phyloP scores from a whole-genome alignment of 1,140 invertebrate species.

The Drosophila nikananu region DNA sequence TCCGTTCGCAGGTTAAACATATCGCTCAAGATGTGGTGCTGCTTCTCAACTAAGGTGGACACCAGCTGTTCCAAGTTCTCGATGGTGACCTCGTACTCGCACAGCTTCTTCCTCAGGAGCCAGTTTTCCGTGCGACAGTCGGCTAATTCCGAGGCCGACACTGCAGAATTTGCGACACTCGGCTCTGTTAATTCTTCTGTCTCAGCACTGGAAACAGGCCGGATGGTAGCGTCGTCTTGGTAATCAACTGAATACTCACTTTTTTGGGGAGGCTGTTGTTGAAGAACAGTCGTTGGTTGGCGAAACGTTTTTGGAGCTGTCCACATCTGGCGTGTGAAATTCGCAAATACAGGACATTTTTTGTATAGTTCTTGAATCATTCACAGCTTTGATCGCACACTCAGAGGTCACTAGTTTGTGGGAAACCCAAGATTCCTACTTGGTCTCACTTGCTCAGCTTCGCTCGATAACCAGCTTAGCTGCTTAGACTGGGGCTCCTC shows the following conservation, averaged over 20 bases:
- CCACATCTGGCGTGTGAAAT: conserved; percentile 19
- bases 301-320: neutral
- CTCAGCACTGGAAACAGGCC: conserved; percentile 2
- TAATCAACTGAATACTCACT: conserved; percentile 9
- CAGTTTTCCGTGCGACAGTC: conserved; percentile 66
- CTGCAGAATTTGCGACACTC: neutral
- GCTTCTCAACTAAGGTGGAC: conserved; percentile 65
- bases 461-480: neutral
- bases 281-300: neutral
- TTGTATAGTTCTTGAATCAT: neutral
- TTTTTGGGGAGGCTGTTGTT: neutral
- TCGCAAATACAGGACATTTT: conserved; percentile 74
- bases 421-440: neutral
- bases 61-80: conserved; percentile 69
- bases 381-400: neutral
- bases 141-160: conserved; percentile 62
- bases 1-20: conserved; percentile 58
- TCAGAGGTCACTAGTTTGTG: conserved; percentile 10
- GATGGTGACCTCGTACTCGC: conserved; percentile 57
- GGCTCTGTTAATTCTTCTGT: neutral
- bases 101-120: conserved; percentile 68
- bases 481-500: neutral
- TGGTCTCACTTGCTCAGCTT: too few species aligned
- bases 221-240: neutral
- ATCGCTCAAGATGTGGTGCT: conserved; percentile 61